Percentiles rank a stretch among this genome's conserved stretches.
Conservation (phyloP, 2,113 vertebrate genomes). For the Trogon melanurus region DNA sequence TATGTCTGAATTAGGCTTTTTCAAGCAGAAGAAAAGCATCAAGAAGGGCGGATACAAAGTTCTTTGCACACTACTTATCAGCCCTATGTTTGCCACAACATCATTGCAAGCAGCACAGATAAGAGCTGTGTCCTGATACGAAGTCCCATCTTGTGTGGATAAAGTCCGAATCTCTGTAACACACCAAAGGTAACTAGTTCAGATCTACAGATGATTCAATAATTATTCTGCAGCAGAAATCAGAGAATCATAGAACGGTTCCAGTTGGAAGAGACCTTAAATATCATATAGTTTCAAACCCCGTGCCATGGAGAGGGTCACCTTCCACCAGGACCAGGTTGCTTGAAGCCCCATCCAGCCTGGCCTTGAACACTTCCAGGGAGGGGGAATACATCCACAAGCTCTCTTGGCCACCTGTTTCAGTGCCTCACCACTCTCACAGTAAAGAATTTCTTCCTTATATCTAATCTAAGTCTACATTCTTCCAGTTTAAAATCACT, state of each 20-base stretch:
- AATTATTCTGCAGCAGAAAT: neutral
- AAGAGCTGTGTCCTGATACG: neutral
- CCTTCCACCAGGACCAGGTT: too few species aligned
- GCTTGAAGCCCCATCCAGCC: too few species aligned
- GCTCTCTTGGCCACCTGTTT: too few species aligned
- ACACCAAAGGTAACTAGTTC: neutral
- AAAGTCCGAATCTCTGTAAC: neutral
- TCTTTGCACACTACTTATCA: neutral
- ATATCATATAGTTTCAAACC: too few species aligned
- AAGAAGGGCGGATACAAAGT: neutral
- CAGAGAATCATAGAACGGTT: neutral
- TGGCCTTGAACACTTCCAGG: too few species aligned
- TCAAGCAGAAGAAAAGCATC: neutral
- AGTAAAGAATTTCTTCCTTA: too few species aligned
- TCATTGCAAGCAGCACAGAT: neutral
- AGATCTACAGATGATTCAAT: neutral
- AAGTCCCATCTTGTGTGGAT: neutral
- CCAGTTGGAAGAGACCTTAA: too few species aligned
- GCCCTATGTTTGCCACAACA: neutral
- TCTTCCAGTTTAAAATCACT: too few species aligned
- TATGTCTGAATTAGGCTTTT: neutral
- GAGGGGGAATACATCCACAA: too few species aligned
- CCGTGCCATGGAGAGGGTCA: too few species aligned
- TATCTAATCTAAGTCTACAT: too few species aligned
- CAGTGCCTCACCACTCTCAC: too few species aligned